Percentiles rank a stretch among this genome's conserved stretches.
phyloP scores from a whole-genome alignment of 2,888 invertebrate species.

The Mycogona germanica region DNA sequence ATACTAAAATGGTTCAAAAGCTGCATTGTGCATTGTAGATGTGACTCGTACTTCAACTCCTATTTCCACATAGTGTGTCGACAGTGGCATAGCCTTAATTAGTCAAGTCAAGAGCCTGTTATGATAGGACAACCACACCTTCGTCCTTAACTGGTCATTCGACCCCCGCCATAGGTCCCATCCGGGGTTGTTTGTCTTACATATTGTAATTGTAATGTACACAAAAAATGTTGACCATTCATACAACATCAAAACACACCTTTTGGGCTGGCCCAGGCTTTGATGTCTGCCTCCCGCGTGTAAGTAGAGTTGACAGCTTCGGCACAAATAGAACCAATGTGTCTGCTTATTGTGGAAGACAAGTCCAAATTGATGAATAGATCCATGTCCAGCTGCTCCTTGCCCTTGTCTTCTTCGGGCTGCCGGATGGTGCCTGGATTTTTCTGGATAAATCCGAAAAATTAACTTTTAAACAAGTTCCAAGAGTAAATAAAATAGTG shows the following conservation, averaged over 20 bases:
- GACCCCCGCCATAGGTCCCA: too few species aligned
- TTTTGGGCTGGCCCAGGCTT: constrained; percentile 43
- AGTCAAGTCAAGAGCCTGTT: too few species aligned
- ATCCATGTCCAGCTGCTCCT: constrained; percentile 71
- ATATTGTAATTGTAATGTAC: too few species aligned
- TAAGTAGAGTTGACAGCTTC: constrained; percentile 59
- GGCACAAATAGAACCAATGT: constrained; percentile 60
- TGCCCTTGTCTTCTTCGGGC: constrained; percentile 80
- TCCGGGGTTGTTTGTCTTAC: too few species aligned
- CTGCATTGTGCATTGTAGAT: too few species aligned
- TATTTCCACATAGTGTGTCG: too few species aligned
- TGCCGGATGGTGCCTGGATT: constrained; percentile 77
- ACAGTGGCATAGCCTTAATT: too few species aligned
- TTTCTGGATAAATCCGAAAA: constrained; percentile 35
- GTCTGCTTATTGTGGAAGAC: constrained; percentile 52
- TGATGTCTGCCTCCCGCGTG: constrained; percentile 61
- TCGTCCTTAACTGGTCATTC: too few species aligned
- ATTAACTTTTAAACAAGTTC: background rate
- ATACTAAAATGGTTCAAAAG: too few species aligned
- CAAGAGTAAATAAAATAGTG: background rate
- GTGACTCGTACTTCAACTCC: too few species aligned
- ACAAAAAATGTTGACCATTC: constrained; percentile 11
- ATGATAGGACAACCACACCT: too few species aligned
- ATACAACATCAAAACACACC: constrained; percentile 20
- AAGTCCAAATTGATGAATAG: constrained; percentile 59